phyloP scores from a whole-genome alignment of 2,113 vertebrate genomes.

The Myodes glareolus region DNA sequence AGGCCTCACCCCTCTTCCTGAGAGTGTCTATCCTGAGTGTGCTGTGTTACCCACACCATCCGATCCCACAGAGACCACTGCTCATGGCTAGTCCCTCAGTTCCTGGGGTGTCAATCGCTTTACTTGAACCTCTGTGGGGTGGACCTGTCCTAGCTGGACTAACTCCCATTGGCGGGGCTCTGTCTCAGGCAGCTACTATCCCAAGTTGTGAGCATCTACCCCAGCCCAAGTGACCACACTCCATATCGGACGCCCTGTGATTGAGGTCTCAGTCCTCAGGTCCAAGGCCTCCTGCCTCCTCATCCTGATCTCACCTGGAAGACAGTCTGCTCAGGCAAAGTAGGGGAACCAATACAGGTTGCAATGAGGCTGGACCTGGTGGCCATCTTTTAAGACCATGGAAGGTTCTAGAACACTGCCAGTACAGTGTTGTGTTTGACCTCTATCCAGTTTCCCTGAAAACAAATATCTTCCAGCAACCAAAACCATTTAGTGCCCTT shows the following conservation, averaged over 20 bases:
- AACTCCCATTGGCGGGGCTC: background rate
- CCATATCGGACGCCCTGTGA: background rate
- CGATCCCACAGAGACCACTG: background rate
- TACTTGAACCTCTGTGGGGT: background rate
- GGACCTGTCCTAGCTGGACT: background rate
- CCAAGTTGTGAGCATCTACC: background rate
- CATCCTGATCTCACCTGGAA: background rate
- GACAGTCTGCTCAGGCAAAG: background rate
- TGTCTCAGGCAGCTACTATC: background rate
- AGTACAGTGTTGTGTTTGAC: fast-evolving
- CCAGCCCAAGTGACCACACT: background rate
- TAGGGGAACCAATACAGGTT: background rate
- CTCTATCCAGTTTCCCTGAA: background rate
- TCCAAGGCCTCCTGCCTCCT: background rate
- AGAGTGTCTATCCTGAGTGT: too few relatives aligned
- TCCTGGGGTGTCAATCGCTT: background rate
- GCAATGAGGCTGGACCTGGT: background rate
- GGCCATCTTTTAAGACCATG: background rate
- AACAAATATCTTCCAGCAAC: background rate
- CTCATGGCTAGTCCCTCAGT: background rate
- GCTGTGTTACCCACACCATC: background rate
- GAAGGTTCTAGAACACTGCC: background rate
- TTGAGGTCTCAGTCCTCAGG: background rate
- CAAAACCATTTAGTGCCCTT: background rate
- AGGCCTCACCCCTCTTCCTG: background rate